Evolutionary conservation across 1,140 invertebrate genomes (phyloP), one percentile per base, ranked within the genome.

Genomic region (Camponotus pennsylvanicus): DNA sequence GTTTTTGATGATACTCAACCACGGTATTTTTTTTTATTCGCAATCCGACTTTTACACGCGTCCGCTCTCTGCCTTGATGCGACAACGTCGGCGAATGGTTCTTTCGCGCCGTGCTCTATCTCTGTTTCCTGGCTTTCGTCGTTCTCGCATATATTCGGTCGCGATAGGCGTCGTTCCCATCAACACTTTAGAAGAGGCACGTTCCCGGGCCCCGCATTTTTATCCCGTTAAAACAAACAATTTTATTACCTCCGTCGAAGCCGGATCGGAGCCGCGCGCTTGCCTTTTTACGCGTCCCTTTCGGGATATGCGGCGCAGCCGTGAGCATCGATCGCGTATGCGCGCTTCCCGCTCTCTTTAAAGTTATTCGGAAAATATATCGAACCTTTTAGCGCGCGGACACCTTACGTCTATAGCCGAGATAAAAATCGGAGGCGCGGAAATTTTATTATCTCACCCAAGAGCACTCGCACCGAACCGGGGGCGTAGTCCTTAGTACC

Each of bases 71-170:
- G 27, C 52, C 34, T 70, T 70, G 85, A 79, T 75, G 73, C 71
- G 83, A 86, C 88, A 82, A 49, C 63, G 66, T 45, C 61, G 21
- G 67, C 59, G 86, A 85, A 85, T 82, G 57, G 70, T 66, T 73
- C 82, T 71, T 18, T 11, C 79, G 57, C 71, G 69, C 78, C 86
- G 89, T 90, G 89, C 86, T 90, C 86, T 90, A 90, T 90, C 89
- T 90, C 86, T 79, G 57, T 84, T 90, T 88, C 66, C 61, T 45
- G 40, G 64, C 57, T 69, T 18, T 52, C 59, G 80, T 66, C 66
- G 89, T 76, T 85, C 42, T 21, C 85, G 32, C 52, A 34, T 85
- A 59, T 42, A 55, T 13, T 59, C 8, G 45, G 55, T 37, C 42
- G 63, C 88, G 89, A 90, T 90, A 88, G 82, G 45, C 73, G 88